These are phyloP conservation scores for Aulostomus chinensis DNA, from an alignment of 2,797 vertebrate genomes.

Conservation along the genomic window DNA sequence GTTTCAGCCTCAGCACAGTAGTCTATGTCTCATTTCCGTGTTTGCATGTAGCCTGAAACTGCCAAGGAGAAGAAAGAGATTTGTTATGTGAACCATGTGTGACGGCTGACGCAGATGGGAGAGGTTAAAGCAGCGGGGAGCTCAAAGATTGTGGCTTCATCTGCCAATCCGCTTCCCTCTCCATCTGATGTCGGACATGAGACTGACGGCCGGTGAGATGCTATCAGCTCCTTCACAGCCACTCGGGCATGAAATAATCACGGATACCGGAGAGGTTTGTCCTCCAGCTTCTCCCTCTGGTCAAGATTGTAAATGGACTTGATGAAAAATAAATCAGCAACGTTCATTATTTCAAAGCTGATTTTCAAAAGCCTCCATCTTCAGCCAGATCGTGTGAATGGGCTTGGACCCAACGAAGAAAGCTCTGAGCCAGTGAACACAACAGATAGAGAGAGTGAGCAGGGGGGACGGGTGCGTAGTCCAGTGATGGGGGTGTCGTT, in stretches of 20 bases:
- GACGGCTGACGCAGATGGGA: constrained; percentile 67
- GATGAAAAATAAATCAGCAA: constrained; percentile 6
- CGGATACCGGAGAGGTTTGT: constrained; percentile 39
- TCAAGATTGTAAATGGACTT: constrained; percentile 1
- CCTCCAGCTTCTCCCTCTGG: constrained; percentile 3
- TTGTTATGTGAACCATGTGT: constrained; percentile 81
- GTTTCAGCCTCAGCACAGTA: constrained; percentile 58
- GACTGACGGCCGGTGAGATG: constrained; percentile 54
- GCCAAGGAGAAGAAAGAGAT: constrained; percentile 59
- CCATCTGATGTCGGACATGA: constrained; percentile 37
- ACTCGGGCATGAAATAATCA: constrained; percentile 48
- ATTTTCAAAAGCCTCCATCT: constrained; percentile 17
- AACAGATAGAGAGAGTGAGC: constrained; percentile 27
- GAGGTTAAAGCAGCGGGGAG: constrained; percentile 55
- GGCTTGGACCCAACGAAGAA: too few relatives aligned
- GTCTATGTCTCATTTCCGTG: constrained; percentile 74
- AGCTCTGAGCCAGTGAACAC: too few relatives aligned
- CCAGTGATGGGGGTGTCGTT: constrained; percentile 7
- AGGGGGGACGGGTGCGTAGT: constrained; percentile 32
- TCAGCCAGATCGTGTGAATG: constrained; percentile 24
- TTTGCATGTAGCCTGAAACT: constrained; percentile 67
- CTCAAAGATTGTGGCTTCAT: constrained; percentile 46
- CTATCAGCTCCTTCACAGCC: constrained; percentile 31
- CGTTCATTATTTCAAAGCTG: background rate
- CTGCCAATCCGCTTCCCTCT: constrained; percentile 46